These are phyloP conservation scores for Aphaenogaster ashmeadi DNA, from an alignment of 1,140 invertebrate species.

Conservation along the genomic window DNA sequence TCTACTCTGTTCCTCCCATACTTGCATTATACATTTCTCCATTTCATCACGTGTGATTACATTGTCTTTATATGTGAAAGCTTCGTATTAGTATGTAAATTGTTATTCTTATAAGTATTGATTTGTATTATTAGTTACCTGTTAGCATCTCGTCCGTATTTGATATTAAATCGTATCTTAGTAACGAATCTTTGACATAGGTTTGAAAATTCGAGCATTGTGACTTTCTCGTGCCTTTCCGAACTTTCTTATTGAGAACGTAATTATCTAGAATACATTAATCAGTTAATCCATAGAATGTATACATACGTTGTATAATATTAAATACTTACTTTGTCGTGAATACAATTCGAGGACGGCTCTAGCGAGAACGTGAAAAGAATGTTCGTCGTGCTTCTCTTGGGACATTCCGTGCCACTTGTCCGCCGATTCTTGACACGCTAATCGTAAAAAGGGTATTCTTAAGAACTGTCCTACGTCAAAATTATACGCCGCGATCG, in stretches of 20 bases:
- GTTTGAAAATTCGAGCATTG: slow-evolving; percentile 86
- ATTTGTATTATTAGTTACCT: slow-evolving; percentile 51
- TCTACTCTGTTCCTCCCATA: slow-evolving; percentile 78
- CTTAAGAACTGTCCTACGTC: slow-evolving; percentile 85
- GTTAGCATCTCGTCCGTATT: slow-evolving; percentile 38
- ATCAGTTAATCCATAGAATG: slow-evolving; percentile 25
- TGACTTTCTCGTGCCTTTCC: slow-evolving; percentile 88
- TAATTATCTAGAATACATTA: slow-evolving; percentile 87
- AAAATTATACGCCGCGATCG: slow-evolving; percentile 79
- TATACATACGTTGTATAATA: slow-evolving; percentile 30
- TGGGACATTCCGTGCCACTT: slow-evolving; percentile 85
- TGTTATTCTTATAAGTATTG: slow-evolving; percentile 24
- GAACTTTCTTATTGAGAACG: slow-evolving; percentile 87
- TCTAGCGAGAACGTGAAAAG: slow-evolving; percentile 89
- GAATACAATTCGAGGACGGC: slow-evolving; percentile 89
- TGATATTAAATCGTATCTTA: slow-evolving; percentile 76
- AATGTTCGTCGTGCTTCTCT: slow-evolving; percentile 85
- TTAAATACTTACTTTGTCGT: slow-evolving; percentile 85
- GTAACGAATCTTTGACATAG: slow-evolving; percentile 86
- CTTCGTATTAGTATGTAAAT: slow-evolving; percentile 62
- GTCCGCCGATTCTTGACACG: slow-evolving; percentile 88
- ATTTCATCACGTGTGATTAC: slow-evolving; percentile 67
- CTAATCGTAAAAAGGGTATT: slow-evolving; percentile 90
- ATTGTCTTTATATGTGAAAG: background rate
- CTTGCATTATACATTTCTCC: slow-evolving; percentile 67